These are phyloP conservation scores for Thyatira batis DNA, from an alignment of 2,888 invertebrate species.

Conservation along the genomic window DNA sequence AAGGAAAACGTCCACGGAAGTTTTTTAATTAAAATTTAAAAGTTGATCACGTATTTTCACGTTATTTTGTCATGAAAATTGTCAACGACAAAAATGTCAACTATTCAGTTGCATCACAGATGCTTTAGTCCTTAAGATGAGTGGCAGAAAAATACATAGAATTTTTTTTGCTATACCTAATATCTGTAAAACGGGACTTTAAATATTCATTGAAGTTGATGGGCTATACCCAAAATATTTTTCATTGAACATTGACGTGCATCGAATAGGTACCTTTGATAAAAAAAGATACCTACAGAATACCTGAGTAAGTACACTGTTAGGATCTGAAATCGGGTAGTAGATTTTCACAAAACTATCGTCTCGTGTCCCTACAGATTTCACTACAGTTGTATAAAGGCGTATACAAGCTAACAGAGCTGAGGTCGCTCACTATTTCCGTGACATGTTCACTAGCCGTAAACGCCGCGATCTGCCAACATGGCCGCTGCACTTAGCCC, in stretches of 20 bases:
- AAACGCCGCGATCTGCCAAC: constrained; percentile 35
- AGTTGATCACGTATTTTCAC: constrained; percentile 25
- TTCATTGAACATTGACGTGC: neutral
- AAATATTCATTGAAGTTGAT: neutral
- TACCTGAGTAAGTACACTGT: no score
- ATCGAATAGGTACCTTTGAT: neutral
- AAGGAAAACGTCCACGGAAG: constrained; percentile 20
- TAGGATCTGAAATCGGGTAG: neutral
- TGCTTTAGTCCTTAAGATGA: neutral
- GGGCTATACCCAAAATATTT: neutral
- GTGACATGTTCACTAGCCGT: constrained; percentile 39
- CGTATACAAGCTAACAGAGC: constrained; percentile 13
- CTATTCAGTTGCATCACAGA: neutral
- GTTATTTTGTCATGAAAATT: constrained; percentile 15
- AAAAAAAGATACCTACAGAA: no score
- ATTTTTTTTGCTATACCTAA: neutral
- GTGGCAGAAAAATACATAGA: constrained; percentile 11
- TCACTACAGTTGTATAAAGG: neutral
- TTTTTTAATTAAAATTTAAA: constrained; percentile 31
- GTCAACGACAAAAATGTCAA: neutral
- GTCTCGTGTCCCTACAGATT: neutral
- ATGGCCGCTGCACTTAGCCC: constrained; percentile 50
- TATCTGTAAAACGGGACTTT: neutral
- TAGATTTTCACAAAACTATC: neutral
- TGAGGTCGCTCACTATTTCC: constrained; percentile 27